Evolutionary conservation across 1,140 invertebrate genomes (phyloP).

Genomic region (Aphelinus certus): DNA sequence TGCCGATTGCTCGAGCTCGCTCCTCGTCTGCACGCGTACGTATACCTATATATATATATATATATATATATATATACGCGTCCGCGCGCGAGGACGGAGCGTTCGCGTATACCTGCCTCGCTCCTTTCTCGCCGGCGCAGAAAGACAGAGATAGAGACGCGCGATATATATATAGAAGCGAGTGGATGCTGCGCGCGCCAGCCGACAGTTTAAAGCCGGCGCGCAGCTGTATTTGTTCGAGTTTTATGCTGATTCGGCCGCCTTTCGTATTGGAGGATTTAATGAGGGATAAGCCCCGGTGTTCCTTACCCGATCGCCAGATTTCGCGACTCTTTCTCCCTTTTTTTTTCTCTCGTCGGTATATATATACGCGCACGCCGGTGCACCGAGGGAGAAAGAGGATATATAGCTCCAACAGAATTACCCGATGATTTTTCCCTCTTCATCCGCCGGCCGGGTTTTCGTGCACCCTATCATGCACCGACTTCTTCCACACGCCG

Average conservation of each 20-base stretch:
- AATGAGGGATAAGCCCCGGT: too few species aligned
- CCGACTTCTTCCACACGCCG: too few species aligned
- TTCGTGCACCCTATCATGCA: too few species aligned
- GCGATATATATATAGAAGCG: too few species aligned
- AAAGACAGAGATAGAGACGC: too few species aligned
- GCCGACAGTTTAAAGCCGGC: neutral
- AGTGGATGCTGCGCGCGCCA: neutral
- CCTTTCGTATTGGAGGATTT: neutral
- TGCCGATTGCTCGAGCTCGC: constrained; percentile 11
- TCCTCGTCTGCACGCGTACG: too few species aligned
- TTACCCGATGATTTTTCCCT: neutral
- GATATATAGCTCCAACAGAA: too few species aligned
- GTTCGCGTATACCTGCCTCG: neutral
- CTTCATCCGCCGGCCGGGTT: too few species aligned
- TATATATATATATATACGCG: too few species aligned
- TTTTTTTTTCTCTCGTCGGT: neutral
- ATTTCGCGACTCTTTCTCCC: neutral
- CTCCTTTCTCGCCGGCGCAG: neutral
- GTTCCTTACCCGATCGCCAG: too few species aligned
- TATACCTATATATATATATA: too few species aligned
- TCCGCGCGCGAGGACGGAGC: neutral
- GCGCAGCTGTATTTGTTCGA: constrained; percentile 14
- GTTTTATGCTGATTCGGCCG: constrained; percentile 28
- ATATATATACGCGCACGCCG: neutral
- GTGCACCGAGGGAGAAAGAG: neutral